Evolutionary conservation across 2,888 invertebrate species (phyloP), one percentile per base, ranked within the genome.

Genomic region (Microchrysa polita): DNA sequence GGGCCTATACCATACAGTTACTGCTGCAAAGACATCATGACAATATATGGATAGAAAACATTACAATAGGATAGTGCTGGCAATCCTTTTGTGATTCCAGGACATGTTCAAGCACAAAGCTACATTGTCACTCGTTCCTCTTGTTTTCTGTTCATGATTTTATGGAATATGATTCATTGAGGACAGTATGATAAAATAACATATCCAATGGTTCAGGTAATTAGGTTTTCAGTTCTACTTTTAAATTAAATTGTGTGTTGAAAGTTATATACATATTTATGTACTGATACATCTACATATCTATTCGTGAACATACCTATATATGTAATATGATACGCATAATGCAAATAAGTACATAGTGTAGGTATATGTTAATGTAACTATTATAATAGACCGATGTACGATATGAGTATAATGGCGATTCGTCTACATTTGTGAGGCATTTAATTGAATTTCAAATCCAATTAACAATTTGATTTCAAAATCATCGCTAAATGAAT

Each of bases 191-290:
- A 34, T 23, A 18, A n/a, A 16, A 48, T 65, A 22, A n/a, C 20
- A 10, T 34, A 34, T 34, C 27, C 27, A 34, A 34, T 65, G 65
- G 48, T 44, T 16, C 40, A 65, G 22, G 7, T 65, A 65, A 65
- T 65, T 65, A 65, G 22, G 65, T 65, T 65, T 65, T n/a, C 9
- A 65, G 22, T 65, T 65, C 20, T 65, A 44, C n/a, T 65, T 65
- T 48, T 34, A 48, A 1, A 48, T 48, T 20, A 20, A 44, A 23
- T 44, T 65, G 22, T 7, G 18, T 48, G 16, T n/a, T 12, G 16
- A 48, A 48, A 48, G 10, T 12, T 48, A n/a, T 48, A 10, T n/a
- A 10, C 48, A 48, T 34, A 34, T 34, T 2, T 34, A 34, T 34
- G 2, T 34, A 2, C 27, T n/a, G n/a, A n/a, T n/a, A n/a, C n/a